Percentiles rank a stretch among this genome's conserved stretches.
phyloP scores from a whole-genome alignment of 2,797 vertebrate species.

The Euphonia xanthogaster region DNA sequence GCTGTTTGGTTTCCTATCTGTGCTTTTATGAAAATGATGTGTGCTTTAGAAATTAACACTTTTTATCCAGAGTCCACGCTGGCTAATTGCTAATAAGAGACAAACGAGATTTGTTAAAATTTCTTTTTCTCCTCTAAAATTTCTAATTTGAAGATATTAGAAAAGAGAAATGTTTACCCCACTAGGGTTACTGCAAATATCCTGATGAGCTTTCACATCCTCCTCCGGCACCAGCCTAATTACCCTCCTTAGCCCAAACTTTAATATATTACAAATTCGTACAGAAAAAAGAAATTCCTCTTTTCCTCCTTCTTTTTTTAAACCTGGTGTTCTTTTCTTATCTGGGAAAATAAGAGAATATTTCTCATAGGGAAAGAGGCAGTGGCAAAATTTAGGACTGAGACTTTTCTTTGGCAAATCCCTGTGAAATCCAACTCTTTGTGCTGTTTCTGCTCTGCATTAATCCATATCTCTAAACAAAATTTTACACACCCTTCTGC shows the following conservation, averaged over 20 bases:
- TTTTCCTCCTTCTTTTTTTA: neutral
- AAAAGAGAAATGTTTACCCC: slow-evolving; percentile 51
- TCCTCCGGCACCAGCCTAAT: slow-evolving; percentile 36
- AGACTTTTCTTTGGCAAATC: neutral
- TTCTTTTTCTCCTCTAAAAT: slow-evolving; percentile 21
- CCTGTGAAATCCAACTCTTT: neutral
- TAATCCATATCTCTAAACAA: neutral
- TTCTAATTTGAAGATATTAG: slow-evolving; percentile 48
- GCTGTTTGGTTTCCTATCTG: neutral
- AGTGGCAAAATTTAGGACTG: neutral
- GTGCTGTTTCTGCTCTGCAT: neutral
- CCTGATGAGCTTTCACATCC: slow-evolving; percentile 34
- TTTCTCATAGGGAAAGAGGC: neutral
- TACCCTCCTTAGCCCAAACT: slow-evolving; percentile 22
- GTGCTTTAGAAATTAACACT: neutral
- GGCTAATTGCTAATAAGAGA: slow-evolving; percentile 40
- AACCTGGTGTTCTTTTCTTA: neutral
- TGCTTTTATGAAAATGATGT: neutral
- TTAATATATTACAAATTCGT: neutral
- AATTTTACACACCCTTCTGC: neutral
- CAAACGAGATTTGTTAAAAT: neutral
- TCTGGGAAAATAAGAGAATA: neutral
- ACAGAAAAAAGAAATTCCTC: neutral
- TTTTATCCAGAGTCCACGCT: neutral
- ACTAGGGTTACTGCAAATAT: slow-evolving; percentile 48